Evolutionary conservation across 1,140 invertebrate genomes (phyloP).

Genomic region (Diabrotica virgifera): DNA sequence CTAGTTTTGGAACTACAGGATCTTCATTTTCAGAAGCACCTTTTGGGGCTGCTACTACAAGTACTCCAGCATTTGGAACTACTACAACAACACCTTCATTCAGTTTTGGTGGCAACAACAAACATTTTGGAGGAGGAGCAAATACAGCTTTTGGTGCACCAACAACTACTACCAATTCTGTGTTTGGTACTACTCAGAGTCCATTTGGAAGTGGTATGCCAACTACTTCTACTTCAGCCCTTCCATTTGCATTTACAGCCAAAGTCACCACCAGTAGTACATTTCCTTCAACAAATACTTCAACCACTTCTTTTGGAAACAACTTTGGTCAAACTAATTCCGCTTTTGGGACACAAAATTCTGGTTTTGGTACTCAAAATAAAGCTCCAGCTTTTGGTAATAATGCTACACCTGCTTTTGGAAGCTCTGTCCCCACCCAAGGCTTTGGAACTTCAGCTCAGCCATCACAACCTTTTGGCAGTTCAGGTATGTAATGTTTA

Average conservation of each 20-base stretch:
- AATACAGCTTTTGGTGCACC: not conserved
- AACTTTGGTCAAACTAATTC: not conserved
- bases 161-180: not conserved
- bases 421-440: not conserved
- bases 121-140: not conserved
- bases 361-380: not conserved
- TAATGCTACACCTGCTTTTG: slow-evolving; percentile 6
- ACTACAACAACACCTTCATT: slow-evolving; percentile 3
- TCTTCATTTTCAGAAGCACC: not conserved
- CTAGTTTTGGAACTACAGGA: not conserved
- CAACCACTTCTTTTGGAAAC: not conserved
- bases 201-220: not conserved
- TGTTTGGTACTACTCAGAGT: slow-evolving; percentile 9
- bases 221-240: not conserved
- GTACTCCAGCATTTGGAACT: slow-evolving; percentile 4
- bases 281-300: not conserved
- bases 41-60: not conserved
- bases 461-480: not conserved
- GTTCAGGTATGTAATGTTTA: not conserved
- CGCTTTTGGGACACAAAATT: not conserved
- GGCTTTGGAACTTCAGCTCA: not conserved
- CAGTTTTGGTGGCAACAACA: not conserved
- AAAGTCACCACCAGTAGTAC: not conserved
- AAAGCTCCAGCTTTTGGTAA: not conserved
- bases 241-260: not conserved